These are phyloP conservation scores for Athrips mouffetella DNA, from an alignment of 2,888 invertebrate genomes.

Conservation along the genomic window DNA sequence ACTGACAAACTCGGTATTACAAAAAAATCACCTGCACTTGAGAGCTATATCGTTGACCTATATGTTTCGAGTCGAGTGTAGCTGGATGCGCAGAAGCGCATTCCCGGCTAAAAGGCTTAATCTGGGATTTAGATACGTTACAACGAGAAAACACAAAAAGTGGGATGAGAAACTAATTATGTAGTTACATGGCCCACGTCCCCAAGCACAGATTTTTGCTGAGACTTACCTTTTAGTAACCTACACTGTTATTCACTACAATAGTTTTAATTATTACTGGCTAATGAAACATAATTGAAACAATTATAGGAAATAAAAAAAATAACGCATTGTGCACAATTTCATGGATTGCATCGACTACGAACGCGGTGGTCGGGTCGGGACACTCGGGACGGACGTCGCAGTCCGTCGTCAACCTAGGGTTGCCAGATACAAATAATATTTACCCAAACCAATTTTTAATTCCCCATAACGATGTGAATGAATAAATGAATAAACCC, in stretches of 20 bases:
- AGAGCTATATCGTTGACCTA: constrained; percentile 34
- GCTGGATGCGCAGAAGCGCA: constrained; percentile 57
- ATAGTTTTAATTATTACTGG: constrained; percentile 39
- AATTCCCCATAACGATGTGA: no score
- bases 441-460: no score
- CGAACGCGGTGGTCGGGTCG: constrained; percentile 54
- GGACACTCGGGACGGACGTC: background rate
- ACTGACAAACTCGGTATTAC: constrained; percentile 57
- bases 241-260: constrained; percentile 34
- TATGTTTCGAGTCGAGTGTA: constrained; percentile 32
- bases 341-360: constrained; percentile 43
- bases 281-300: constrained; percentile 43
- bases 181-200: constrained; percentile 59
- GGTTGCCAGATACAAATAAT: no score
- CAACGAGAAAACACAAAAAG: constrained; percentile 59
- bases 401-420: background rate
- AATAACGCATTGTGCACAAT: constrained; percentile 52
- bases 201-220: constrained; percentile 29
- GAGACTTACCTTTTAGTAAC: constrained; percentile 45
- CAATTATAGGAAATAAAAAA: constrained; percentile 39
- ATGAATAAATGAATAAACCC: no score
- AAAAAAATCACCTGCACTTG: constrained; percentile 33
- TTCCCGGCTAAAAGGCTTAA: constrained; percentile 42
- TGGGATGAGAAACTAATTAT: constrained; percentile 59
- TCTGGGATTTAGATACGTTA: constrained; percentile 52